Evolutionary conservation across 2,888 invertebrate species (phyloP).

Genomic region (Halictus ligatus): DNA sequence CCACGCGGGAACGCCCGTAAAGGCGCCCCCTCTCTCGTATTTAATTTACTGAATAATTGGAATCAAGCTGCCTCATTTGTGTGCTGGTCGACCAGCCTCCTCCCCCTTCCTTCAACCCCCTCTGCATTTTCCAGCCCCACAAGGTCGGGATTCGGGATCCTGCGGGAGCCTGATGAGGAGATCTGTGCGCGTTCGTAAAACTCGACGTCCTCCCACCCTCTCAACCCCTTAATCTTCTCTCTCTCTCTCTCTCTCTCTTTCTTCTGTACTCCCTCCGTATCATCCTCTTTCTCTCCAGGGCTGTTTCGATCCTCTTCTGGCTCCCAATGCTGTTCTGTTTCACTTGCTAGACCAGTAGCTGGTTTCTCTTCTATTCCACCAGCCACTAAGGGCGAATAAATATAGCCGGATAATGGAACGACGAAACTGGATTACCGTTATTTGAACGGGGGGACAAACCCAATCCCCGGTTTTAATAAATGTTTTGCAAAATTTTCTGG

Average conservation of each 20-base stretch:
- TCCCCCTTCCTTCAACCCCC: conserved; percentile 62
- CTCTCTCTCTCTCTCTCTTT: not conserved
- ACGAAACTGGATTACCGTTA: conserved; percentile 63
- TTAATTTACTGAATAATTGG: conserved; percentile 85
- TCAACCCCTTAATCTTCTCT: not conserved
- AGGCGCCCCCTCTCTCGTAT: conserved; percentile 76
- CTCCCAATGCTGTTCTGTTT: not conserved
- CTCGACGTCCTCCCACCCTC: conserved; percentile 55
- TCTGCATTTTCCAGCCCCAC: conserved; percentile 72
- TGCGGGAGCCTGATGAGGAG: conserved; percentile 83
- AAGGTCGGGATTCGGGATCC: conserved; percentile 67
- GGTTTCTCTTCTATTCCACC: conserved; percentile 38
- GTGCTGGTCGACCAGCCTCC: conserved; percentile 66
- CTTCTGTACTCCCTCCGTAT: not conserved
- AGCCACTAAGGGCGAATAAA: conserved; percentile 76
- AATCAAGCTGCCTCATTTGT: conserved; percentile 84
- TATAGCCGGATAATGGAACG: conserved; percentile 80
- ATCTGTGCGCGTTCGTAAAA: conserved; percentile 83
- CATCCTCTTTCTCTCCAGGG: not conserved
- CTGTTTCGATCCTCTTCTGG: not conserved
- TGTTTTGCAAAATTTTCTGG: conserved; percentile 38
- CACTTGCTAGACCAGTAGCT: not conserved
- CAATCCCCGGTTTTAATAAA: conserved; percentile 63
- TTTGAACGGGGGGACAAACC: conserved; percentile 42
- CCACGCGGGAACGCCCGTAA: conserved; percentile 74